Base-by-base conservation (phyloP, 2,797 vertebrate species). In the Sebastolobus altivelis region DNA sequence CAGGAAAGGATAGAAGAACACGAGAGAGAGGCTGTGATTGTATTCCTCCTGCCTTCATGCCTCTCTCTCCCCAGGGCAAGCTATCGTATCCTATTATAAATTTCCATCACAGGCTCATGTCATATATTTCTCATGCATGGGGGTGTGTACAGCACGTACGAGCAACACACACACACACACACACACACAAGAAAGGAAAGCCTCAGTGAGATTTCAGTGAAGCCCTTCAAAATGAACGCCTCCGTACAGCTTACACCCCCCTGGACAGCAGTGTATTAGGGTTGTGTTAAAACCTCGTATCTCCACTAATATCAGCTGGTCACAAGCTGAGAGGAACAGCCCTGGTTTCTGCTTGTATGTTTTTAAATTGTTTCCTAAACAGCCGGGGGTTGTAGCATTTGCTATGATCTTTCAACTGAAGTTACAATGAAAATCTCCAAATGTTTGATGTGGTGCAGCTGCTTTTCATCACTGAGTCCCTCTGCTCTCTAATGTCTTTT, bases 21-120 rank as follows among this genome's bases (percentile, higher is more conserved):
- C 4, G 29, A 52, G 20, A 11, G 29, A 46, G 60, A 25, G 78
- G 27, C 65, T 66, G 67, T 65, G 76, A 29, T 60, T 76, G 6
- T 73, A 33, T 69, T 70, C 31, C 27, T 37, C 40, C 79, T 61
- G 40, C 58, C 46, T 35, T 72, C 27, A 40, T 79, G 27, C 55
- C 65, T 55, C 67, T 59, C 61, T 67, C 62, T 67, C 60, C 81
- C 82, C 65, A 43, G 59, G 79, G 74, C 79, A 46, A 82, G 55
- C 65, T 55, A 60, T 86, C 81, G 81, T 68, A 84, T 83, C 70
- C 81, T 70, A 71, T 87, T 75, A 85, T 59, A 68, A 54, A 80
- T 86, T 88, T 79, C 66, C 72, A 84, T 83, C 74, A 62, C 70
- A 80, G 68, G 63, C 69, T 80, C 63, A 35, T 86, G 77, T 72